A percentile compares a stretch with the other conserved stretches of the same genome.
Evolutionary conservation across 2,797 vertebrate species (phyloP).

Genomic region (Notolabrus celidotus): DNA sequence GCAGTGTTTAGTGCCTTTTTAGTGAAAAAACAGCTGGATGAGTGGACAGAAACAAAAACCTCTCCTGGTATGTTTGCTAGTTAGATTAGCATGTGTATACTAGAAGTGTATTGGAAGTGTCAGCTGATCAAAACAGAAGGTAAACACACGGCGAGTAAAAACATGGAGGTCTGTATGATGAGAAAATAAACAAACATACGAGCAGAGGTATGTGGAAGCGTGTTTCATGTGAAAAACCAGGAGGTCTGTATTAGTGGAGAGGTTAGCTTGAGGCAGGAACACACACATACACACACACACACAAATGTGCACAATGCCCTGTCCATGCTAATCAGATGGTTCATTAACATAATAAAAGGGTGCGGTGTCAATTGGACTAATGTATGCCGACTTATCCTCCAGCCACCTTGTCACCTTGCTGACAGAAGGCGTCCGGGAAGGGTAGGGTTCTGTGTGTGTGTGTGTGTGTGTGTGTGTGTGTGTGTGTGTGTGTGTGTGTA

Average conservation of each 20-base stretch:
- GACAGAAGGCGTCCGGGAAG: constrained; percentile 46
- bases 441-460: background rate
- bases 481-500: constrained; percentile 18
- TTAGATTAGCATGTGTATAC: background rate
- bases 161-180: background rate
- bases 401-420: constrained; percentile 66
- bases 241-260: constrained; percentile 17
- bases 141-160: rapidly evolving
- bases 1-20: constrained; percentile 12
- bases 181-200: background rate
- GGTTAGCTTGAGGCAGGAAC: constrained; percentile 9
- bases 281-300: constrained; percentile 17
- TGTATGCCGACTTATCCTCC: constrained; percentile 57
- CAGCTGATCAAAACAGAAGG: background rate
- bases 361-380: constrained; percentile 58
- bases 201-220: background rate
- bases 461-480: constrained; percentile 15
- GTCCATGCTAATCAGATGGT: constrained; percentile 45
- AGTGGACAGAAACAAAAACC: background rate
- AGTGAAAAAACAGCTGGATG: constrained; percentile 5
- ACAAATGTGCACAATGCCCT: background rate
- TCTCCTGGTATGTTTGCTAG: background rate
- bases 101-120: background rate
- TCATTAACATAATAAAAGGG: constrained; percentile 68
- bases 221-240: constrained; percentile 19